phyloP scores from a whole-genome alignment of 1,140 invertebrate species.

The Caligus rogercresseyi region DNA sequence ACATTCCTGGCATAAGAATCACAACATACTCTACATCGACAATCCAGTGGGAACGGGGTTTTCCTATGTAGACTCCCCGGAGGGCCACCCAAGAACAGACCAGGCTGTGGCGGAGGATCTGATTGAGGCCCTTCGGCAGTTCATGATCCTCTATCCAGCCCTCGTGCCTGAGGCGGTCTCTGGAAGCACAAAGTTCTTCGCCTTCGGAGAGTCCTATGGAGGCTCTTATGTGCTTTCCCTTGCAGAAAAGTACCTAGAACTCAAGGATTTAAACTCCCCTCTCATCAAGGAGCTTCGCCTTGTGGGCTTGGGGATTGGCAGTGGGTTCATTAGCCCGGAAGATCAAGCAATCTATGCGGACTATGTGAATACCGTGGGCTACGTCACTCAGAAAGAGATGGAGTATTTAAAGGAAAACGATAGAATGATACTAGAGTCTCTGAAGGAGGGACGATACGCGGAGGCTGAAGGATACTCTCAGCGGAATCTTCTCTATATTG shows the following conservation, averaged over 20 bases:
- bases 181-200: not conserved
- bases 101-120: constrained; percentile 31
- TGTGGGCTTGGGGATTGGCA: constrained; percentile 4
- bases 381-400: constrained; percentile 4
- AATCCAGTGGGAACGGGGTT: constrained; percentile 59
- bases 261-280: not conserved
- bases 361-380: not conserved
- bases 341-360: constrained; percentile 1
- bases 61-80: constrained; percentile 26
- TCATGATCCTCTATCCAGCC: constrained; percentile 29
- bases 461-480: not conserved
- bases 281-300: not conserved
- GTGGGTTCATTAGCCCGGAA: not conserved
- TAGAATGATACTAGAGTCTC: not conserved
- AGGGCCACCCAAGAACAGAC: constrained; percentile 29
- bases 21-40: constrained; percentile 64
- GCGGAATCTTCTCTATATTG: not conserved
- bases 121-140: constrained; percentile 31
- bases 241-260: constrained; percentile 4
- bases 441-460: not conserved
- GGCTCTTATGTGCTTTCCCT: constrained; percentile 19
- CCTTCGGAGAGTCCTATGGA: constrained; percentile 28
- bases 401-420: not conserved
- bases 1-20: constrained; percentile 50
- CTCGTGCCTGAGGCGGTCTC: not conserved